Base-by-base conservation (phyloP, 2,888 invertebrate species). In the Ichneumoninae sp. region DNA sequence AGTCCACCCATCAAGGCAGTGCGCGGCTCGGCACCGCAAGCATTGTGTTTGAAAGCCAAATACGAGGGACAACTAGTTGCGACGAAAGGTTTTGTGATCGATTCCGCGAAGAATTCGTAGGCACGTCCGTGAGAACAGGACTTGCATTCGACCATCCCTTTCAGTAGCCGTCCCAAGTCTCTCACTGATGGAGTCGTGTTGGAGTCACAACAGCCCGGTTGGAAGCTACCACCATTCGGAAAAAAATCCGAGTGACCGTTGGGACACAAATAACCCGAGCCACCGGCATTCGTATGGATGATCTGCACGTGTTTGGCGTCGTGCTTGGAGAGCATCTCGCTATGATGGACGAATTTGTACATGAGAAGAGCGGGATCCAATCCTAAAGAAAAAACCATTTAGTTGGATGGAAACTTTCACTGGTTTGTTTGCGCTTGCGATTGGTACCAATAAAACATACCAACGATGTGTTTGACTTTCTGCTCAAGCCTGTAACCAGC, bases 391-490 rank as follows among this genome's bases (percentile, higher is more conserved):
- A 57, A 57, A 10, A 54, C 22, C 7, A 22, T 26, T 44, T 44
- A 44, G 44, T 44, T 13, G 44, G 44, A 44, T 44, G 1, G 13
- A 44, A 44, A 13, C 3, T 57, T 57, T 57, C 8, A 26, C 10
- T 57, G 22, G 10, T 57, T 54, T 54, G 19, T 54, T 57, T 22
- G 10, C 1, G 8, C 13, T 3, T 26, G 8, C 8, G 10, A 8
- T 57, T 10, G 8, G 26, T 3, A 26, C 3, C 13, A 4, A 57
- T 13, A 3, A 50, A 13, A 19, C 30, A 87, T 87, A 92, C 91
- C 92, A 44, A 91, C 87, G 16, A 91, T 72, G 71, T 87, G 88
- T 22, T 78, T 81, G 4, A 90, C 78, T 16, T 50, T 86, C 19
- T 69, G 68, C 33, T 68, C 19, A 4, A 19, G 4, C 33, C 89